Conservation (phyloP, 2,797 vertebrate species). For the Lerista edwardsae region DNA sequence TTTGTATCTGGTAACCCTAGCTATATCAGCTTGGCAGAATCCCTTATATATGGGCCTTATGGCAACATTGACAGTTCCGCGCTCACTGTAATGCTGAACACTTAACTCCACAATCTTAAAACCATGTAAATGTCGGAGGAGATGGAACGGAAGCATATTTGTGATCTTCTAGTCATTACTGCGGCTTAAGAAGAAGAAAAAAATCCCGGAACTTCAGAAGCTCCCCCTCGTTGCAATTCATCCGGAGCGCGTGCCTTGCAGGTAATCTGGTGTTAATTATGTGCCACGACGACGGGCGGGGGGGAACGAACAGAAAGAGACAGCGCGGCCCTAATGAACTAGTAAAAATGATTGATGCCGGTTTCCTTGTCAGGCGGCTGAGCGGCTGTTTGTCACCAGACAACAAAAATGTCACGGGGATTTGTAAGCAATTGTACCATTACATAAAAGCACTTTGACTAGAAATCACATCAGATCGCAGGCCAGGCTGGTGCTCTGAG, state of each 20-base stretch:
- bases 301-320: background rate
- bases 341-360: constrained; percentile 30
- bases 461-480: constrained; percentile 24
- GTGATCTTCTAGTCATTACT: background rate
- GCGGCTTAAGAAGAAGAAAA: background rate
- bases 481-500: constrained; percentile 26
- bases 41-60: background rate
- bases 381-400: constrained; percentile 45
- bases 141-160: accelerated
- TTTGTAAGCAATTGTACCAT: constrained; percentile 33
- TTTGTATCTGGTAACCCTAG: too few species aligned
- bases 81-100: constrained; percentile 18
- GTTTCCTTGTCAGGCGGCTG: constrained; percentile 19
- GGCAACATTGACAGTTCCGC: constrained; percentile 2
- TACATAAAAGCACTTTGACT: constrained; percentile 40
- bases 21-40: background rate
- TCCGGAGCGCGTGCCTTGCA: constrained; percentile 16
- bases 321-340: constrained; percentile 6
- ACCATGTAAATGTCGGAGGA: accelerated
- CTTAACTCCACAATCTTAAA: background rate
- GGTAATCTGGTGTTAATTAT: constrained; percentile 16
- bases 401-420: constrained; percentile 35
- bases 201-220: background rate
- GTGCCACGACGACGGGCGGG: accelerated
- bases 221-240: constrained; percentile 27